phyloP scores from a whole-genome alignment of 2,797 vertebrate genomes.

The Balearica regulorum region DNA sequence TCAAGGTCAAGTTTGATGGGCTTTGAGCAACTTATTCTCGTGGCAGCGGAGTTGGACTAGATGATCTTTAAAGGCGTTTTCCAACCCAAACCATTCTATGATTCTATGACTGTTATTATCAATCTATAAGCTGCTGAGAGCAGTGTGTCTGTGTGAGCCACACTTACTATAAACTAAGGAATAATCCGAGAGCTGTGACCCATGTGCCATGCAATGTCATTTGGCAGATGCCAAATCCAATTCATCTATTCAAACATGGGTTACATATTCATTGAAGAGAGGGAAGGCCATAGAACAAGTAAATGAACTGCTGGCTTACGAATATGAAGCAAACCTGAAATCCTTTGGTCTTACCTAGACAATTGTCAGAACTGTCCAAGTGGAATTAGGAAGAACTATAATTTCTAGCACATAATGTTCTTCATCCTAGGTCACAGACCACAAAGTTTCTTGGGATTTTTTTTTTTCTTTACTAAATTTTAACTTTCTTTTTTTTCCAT shows the following conservation, averaged over 20 bases:
- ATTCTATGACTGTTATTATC: background rate
- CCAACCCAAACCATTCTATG: background rate
- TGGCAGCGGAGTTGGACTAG: background rate
- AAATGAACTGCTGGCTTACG: background rate
- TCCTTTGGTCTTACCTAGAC: background rate
- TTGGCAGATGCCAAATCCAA: background rate
- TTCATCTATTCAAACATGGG: background rate
- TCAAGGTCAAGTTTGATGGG: background rate
- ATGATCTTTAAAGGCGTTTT: background rate
- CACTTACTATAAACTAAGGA: background rate
- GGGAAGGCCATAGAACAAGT: background rate
- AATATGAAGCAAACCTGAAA: background rate
- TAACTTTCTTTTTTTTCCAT: background rate
- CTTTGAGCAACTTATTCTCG: background rate
- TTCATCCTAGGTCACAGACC: background rate
- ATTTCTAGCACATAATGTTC: background rate
- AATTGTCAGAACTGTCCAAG: background rate
- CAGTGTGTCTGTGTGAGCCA: accelerated
- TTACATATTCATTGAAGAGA: background rate
- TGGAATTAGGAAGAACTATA: background rate
- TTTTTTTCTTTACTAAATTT: background rate
- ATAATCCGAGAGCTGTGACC: background rate
- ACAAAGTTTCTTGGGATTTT: background rate
- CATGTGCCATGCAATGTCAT: background rate
- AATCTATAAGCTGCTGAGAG: background rate